Evolutionary conservation across 2,797 vertebrate species (phyloP).

Genomic region (Sibirionetta formosa): DNA sequence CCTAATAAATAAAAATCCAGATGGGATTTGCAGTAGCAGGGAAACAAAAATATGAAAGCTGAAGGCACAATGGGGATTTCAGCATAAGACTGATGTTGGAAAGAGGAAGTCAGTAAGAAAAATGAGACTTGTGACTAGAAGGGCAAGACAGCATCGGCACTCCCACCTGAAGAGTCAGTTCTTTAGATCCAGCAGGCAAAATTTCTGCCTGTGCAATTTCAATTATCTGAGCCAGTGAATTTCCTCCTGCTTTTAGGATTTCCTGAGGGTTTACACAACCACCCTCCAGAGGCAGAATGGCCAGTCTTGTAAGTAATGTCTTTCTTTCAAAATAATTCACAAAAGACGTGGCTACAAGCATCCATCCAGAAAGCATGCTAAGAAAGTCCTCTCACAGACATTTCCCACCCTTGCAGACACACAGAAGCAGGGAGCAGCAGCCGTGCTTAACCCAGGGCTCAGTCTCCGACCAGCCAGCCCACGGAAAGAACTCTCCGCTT

Average conservation of each 20-base stretch:
- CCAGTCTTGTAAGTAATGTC: not conserved
- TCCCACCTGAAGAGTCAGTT: not conserved
- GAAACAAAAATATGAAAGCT: not conserved
- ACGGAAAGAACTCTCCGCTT: not conserved
- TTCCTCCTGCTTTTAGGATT: not conserved
- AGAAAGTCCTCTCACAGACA: not conserved
- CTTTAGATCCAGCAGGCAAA: not conserved
- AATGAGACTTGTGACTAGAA: not conserved
- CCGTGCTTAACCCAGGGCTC: fast-evolving
- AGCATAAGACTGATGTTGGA: not conserved
- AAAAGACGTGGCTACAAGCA: not conserved
- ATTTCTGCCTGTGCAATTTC: not conserved
- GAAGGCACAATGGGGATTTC: not conserved
- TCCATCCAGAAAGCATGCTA: not conserved
- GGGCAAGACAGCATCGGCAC: not conserved
- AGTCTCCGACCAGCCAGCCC: not conserved
- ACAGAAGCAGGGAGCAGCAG: not conserved
- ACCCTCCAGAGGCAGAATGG: not conserved
- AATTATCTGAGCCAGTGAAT: not conserved
- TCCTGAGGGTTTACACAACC: not conserved
- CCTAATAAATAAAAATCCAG: not conserved
- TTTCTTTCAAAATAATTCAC: not conserved
- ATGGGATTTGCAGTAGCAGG: not conserved
- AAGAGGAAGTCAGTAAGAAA: not conserved
- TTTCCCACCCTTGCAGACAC: not conserved